Evolutionary conservation across 2,888 invertebrate species (phyloP), one percentile per base, ranked within the genome.

Genomic region (Ornithoptera alexandrae): DNA sequence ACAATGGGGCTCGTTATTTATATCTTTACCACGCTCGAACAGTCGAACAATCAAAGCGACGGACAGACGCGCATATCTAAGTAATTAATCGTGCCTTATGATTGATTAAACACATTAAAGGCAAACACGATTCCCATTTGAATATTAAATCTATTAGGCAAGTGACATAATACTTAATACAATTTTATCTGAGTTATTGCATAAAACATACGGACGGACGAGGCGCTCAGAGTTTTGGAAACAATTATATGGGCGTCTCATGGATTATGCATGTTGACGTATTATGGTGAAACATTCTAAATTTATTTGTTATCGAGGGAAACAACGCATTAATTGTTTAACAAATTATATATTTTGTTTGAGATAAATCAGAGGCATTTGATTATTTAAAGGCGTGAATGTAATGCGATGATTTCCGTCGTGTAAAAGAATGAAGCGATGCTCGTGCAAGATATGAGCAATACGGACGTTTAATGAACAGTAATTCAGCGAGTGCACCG

Each of bases 71-170:
- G 81, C 88, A 81, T 92, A 92, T 92, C 92, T 89, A 75, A 83
- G 88, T 91, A 92, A 92, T 92, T 92, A 92, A 92, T 92, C 92
- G 91, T 87, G 81, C 80, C 84, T 85, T 87, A 89, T 92, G 92
- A 92, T 92, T 92, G 92, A 92, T 92, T 92, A 90, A 92, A 87
- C 83, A 86, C 91, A 92, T 92, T 91, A 90, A 84, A 86, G 78
- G 80, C 84, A 83, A 82, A 87, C 92, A 92, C 91, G 92, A 91
- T 83, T 89, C 84, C 83, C 80, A 91, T 92, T 91, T 90, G 85
- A 91, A 92, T 92, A 90, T 86, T 85, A 89, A 85, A 88, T 87
- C 85, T 89, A 90, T 90, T 89, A 88, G 76, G 79, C 82, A 81
- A 86, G 87, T 89, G 91, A 90, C 90, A 90, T 89, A 90, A 89